Conservation (phyloP, 2,888 invertebrate genomes). For the Sarcophaga caerulescens region DNA sequence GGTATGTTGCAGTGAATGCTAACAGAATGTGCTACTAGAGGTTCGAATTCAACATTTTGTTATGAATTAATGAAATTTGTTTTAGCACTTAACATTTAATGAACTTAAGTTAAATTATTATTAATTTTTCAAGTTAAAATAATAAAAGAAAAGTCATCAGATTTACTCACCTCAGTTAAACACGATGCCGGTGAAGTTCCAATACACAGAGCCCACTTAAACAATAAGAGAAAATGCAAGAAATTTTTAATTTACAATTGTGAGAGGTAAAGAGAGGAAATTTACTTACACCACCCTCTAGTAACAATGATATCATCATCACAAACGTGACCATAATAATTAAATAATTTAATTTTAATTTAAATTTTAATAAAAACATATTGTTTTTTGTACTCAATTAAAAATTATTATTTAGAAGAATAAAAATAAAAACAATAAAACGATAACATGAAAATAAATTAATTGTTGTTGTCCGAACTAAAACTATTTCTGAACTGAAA, state of each 20-base stretch:
- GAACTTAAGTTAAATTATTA: too few species aligned
- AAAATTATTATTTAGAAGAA: background rate
- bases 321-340: conserved; percentile 11
- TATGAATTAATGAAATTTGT: too few species aligned
- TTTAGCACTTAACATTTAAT: too few species aligned
- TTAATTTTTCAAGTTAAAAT: background rate
- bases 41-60: too few species aligned
- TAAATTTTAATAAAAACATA: conserved; percentile 45
- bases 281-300: conserved; percentile 47
- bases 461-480: conserved; percentile 41
- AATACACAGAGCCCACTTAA: conserved; percentile 52
- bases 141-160: too few species aligned
- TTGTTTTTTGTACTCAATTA: conserved; percentile 3
- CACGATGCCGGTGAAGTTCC: conserved; percentile 55
- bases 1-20: too few species aligned
- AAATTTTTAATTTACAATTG: background rate
- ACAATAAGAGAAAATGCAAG: conserved; percentile 9
- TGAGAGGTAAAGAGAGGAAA: background rate
- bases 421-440: conserved; percentile 20
- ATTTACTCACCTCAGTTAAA: conserved; percentile 63
- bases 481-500: conserved; percentile 52
- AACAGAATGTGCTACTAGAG: too few species aligned
- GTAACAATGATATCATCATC: background rate
- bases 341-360: conserved; percentile 20
- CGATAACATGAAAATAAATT: background rate